Evolutionary conservation across 2,888 invertebrate species (phyloP), one percentile per base, ranked within the genome.

Genomic region (Drosophila suboccidentalis): DNA sequence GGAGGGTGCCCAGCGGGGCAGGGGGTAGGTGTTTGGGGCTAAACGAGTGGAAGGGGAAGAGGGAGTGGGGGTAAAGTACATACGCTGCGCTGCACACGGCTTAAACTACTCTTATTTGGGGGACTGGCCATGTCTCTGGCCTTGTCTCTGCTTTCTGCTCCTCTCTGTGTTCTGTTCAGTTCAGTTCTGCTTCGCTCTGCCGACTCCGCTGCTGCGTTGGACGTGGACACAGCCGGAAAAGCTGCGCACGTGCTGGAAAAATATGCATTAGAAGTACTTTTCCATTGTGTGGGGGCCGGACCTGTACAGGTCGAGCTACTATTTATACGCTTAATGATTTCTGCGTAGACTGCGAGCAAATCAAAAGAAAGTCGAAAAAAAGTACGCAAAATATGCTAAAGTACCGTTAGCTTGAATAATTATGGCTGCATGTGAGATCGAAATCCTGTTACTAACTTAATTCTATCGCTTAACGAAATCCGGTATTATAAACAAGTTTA

Each of bases 161-260:
- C 70, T 61, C 68, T 78, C 62, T 58, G 38, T 44, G 43, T 38
- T 38, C 58, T 47, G 29, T 36, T 62, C 53, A 54, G 38, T n/a
- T 38, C 43, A 41, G 47, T 39, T 38, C 58, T 49, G 57, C 47
- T 54, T 49, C 78, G 76, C 79, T 79, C 64, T 62, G 74, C 9
- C 81, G 60, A 68, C 57, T 83, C 38, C 75, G 78, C 68, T 26
- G 67, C 54, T 26, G 67, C 54, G 63, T 63, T 62, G 67, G 62
- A 72, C 73, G 55, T 65, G 71, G 67, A 70, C 50, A 63, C 53
- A 63, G 80, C 80, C 88, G 85, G 85, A 89, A 86, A 86, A 86
- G 87, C 85, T 87, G 82, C 83, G 86, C 88, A 86, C 88, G 86
- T 89, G 90, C 88, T 84, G 90, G 90, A 89, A 86, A 84, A 86